Conservation (phyloP, 2,113 vertebrate species). For the Prolemur simus region DNA sequence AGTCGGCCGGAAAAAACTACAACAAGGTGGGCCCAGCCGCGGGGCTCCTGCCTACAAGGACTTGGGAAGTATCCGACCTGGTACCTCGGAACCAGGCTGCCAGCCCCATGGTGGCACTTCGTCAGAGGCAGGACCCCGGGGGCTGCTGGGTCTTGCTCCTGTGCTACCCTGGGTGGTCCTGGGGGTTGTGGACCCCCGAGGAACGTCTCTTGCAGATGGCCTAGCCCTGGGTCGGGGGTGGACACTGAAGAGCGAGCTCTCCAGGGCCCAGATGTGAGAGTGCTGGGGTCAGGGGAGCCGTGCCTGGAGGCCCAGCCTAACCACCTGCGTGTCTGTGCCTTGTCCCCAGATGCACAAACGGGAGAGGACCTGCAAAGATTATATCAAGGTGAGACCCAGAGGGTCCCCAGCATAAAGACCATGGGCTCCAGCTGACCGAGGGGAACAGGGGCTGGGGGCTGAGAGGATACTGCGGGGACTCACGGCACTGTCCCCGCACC, state of each 20-base stretch:
- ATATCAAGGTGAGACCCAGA: slow-evolving; percentile 90
- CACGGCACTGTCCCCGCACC: accelerated
- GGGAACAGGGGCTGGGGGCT: not conserved
- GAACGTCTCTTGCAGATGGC: not conserved
- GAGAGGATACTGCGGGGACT: not conserved
- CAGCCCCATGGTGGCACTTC: not conserved
- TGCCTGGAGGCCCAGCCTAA: not conserved
- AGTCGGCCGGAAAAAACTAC: slow-evolving; percentile 93
- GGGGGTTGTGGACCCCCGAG: not conserved
- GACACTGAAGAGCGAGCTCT: not conserved
- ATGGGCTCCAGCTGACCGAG: not conserved
- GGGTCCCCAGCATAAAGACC: accelerated
- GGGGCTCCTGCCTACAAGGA: not conserved
- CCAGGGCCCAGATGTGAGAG: not conserved
- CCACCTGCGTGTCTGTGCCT: not conserved
- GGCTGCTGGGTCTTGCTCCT: not conserved
- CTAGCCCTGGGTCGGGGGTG: not conserved
- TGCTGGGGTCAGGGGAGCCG: accelerated
- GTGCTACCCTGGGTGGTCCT: not conserved
- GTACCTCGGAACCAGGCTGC: not conserved
- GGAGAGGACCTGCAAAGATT: slow-evolving; percentile 93
- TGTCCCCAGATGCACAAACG: slow-evolving; percentile 92
- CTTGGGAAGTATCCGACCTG: not conserved
- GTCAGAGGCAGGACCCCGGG: not conserved
- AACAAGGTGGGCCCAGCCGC: slow-evolving; percentile 87